Base-by-base conservation (phyloP, 1,140 invertebrate genomes). In the Ceratina australensis region DNA sequence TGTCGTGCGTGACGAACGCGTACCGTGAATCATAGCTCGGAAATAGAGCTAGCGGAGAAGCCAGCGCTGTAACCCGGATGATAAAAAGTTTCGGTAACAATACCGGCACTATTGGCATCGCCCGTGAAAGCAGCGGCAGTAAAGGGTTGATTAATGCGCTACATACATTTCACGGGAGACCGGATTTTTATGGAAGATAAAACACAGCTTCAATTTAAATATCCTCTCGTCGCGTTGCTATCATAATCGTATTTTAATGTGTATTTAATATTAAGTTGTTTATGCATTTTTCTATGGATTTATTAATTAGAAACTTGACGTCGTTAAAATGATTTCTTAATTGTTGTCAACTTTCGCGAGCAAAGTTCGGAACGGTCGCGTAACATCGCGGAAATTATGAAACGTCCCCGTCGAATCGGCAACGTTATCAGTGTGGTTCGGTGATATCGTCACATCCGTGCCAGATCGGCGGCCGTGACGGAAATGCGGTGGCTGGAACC, bases 1-100 rank as follows among this genome's bases (percentile, higher is more conserved):
- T 72, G 57, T 72, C 77, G 67, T 52, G 65, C 28, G 71, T 69
- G 78, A 83, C 81, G 81, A 83, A 82, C 65, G 59, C 65, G 69
- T 22, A 1, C 5, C 54, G 72, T 84, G 82, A 84, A 79, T 84
- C 82, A 84, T 72, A 72, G 57, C n/a, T 16, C 54, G 72, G 79
- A 80, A 84, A 84, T 84, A 84, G 65, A 79, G 47, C 57, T n/a
- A 47, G 22, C 33, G 10, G 76, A 56, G 50, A 61, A 63, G 54
- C 50, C 66, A 66, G 49, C 50, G n/a, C 13, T 47, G 68, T 52
- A 52, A 56, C 52, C 64, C 56, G 54, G 24, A 13, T 54, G 77
- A 72, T 76, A 75, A 79, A 79, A 74, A 65, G 54, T 12, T 56
- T 24, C 13, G 2, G 18, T 33, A 56, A 76, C 71, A 52, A 82